phyloP scores from a whole-genome alignment of 2,888 invertebrate species.

The Byasa hedistus region DNA sequence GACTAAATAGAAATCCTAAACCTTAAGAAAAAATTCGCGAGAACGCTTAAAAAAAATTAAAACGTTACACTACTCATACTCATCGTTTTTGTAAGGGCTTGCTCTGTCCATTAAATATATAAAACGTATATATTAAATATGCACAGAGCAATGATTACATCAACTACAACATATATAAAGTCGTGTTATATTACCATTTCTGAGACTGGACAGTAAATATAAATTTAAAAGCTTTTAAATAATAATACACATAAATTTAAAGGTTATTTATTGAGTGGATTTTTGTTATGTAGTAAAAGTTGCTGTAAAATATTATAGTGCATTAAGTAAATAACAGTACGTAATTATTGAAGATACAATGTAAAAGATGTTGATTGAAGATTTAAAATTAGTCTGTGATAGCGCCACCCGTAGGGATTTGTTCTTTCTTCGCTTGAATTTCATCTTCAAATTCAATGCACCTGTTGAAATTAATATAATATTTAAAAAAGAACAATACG shows the following conservation, averaged over 20 bases:
- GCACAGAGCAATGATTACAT: too few species aligned
- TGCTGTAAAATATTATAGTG: neutral
- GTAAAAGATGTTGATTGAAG: neutral
- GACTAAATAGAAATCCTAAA: too few species aligned
- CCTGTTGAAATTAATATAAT: slow-evolving; percentile 40
- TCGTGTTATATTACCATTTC: too few species aligned
- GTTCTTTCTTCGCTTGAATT: slow-evolving; percentile 43
- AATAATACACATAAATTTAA: neutral
- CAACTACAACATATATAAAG: too few species aligned
- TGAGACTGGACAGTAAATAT: neutral
- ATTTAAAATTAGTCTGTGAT: slow-evolving; percentile 48
- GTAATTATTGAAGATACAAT: neutral
- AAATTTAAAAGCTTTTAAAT: slow-evolving; percentile 13
- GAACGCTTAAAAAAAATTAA: too few species aligned
- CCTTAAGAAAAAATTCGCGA: neutral
- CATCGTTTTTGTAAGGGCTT: too few species aligned
- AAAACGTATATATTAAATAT: too few species aligned
- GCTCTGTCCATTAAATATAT: too few species aligned
- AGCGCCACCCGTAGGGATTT: slow-evolving; percentile 52
- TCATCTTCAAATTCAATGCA: slow-evolving; percentile 50
- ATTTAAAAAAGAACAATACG: neutral
- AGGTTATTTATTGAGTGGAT: neutral
- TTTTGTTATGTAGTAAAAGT: neutral
- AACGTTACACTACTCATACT: too few species aligned
- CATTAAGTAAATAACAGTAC: neutral